Conservation (phyloP, 2,888 invertebrate species). For the Drosophila falleni region DNA sequence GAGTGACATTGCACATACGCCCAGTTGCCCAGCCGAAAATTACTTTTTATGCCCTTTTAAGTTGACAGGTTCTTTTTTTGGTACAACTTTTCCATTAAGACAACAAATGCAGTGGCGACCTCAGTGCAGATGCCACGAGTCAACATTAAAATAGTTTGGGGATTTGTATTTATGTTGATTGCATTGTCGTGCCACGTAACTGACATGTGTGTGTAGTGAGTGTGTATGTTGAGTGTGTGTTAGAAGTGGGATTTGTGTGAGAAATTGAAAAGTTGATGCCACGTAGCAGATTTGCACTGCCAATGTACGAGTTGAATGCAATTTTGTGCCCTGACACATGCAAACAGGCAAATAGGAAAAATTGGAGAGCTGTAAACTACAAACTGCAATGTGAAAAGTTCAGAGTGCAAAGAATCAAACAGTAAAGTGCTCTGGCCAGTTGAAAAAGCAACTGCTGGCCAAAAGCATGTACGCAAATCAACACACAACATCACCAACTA, state of each 20-base stretch:
- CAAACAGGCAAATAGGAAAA: conserved; percentile 27
- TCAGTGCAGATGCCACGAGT: conserved; percentile 41
- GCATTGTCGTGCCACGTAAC: conserved; percentile 68
- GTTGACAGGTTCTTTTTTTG: conserved; percentile 19
- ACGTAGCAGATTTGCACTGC: conserved; percentile 51
- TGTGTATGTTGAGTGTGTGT: conserved; percentile 32
- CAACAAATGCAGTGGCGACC: conserved; percentile 33
- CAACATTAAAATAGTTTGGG: conserved; percentile 79
- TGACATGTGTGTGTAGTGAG: conserved; percentile 37
- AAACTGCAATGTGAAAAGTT: conserved; percentile 46
- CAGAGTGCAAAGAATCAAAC: conserved; percentile 33
- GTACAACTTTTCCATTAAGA: conserved; percentile 65
- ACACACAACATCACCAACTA: conserved; percentile 36
- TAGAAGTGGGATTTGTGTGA: conserved; percentile 69
- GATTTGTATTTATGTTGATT: conserved; percentile 82
- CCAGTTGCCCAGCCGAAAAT: conserved; percentile 56
- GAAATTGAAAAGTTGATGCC: conserved; percentile 67
- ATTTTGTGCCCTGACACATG: conserved; percentile 66
- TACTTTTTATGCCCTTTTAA: conserved; percentile 64
- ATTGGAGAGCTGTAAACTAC: conserved; percentile 34
- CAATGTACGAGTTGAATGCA: conserved; percentile 58
- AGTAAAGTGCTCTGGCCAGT: conserved; percentile 27
- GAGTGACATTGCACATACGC: conserved; percentile 55
- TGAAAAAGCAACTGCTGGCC: conserved; percentile 22
- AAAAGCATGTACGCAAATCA: conserved; percentile 46